Percentiles rank a stretch among this genome's conserved stretches.
phyloP scores from a whole-genome alignment of 2,113 vertebrate genomes.

The Tenebrosternarchus preto region DNA sequence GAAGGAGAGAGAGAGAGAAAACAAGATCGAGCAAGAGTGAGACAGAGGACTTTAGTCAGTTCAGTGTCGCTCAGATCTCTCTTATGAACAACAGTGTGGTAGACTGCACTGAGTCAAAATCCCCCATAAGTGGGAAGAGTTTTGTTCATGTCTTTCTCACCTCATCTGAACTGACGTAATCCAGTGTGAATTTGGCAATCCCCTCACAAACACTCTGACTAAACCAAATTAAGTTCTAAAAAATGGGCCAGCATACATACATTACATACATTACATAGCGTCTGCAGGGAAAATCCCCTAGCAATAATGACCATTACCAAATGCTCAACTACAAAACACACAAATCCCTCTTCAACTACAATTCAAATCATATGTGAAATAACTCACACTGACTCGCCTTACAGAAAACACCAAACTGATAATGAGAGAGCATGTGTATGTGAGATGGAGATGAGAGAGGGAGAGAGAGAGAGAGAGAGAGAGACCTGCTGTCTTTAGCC shows the following conservation, averaged over 20 bases:
- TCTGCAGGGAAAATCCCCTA: conserved; percentile 31
- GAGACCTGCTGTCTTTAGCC: conserved; percentile 24
- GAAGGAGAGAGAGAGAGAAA: background rate
- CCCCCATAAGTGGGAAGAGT: background rate
- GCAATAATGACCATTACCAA: background rate
- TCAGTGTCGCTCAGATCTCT: conserved; percentile 21
- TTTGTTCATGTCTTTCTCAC: conserved; percentile 18
- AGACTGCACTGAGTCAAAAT: conserved; percentile 8
- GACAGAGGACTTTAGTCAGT: background rate
- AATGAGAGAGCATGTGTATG: background rate
- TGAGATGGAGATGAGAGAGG: background rate
- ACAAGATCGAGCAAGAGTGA: too few relatives aligned
- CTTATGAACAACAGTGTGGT: conserved; percentile 11
- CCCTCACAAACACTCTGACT: conserved; percentile 52
- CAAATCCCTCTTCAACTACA: conserved; percentile 37
- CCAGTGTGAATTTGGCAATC: conserved; percentile 23
- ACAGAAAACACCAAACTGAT: conserved; percentile 26
- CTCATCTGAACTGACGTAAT: conserved; percentile 28
- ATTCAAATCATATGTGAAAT: conserved; percentile 25
- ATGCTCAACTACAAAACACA: conserved; percentile 8
- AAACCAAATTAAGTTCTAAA: conserved; percentile 24
- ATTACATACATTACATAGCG: conserved; percentile 39
- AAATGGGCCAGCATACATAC: conserved; percentile 13
- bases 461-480: background rate
- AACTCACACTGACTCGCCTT: background rate